These are phyloP conservation scores for Pantherophis vulpinus DNA, from an alignment of 2,797 vertebrate species.

Conservation along the genomic window DNA sequence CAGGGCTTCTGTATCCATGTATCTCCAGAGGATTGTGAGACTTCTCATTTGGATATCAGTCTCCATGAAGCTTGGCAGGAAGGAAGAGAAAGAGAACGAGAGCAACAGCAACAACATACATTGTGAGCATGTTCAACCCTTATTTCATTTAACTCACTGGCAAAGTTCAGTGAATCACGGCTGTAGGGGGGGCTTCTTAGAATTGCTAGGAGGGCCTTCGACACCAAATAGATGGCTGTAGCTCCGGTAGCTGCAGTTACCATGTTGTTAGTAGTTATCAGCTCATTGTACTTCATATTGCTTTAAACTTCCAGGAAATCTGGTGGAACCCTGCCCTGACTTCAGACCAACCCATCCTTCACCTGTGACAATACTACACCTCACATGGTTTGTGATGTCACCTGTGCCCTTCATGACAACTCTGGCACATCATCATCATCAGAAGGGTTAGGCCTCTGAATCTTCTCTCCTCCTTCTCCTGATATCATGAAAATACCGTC, in stretches of 20 bases:
- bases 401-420: neutral
- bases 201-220: conserved; percentile 54
- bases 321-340: neutral
- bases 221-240: conserved; percentile 58
- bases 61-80: neutral
- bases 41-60: neutral
- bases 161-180: conserved; percentile 39
- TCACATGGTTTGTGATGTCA: conserved; percentile 28
- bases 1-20: neutral
- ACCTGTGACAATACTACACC: neutral
- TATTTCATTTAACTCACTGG: conserved; percentile 53
- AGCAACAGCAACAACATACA: neutral
- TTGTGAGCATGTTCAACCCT: neutral
- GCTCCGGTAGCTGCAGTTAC: conserved; percentile 51
- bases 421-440: neutral
- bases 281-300: conserved; percentile 40
- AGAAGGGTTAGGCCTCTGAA: neutral
- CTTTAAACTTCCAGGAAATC: neutral
- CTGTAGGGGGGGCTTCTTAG: conserved; percentile 37
- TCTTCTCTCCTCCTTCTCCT: neutral
- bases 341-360: neutral
- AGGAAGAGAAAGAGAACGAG: neutral
- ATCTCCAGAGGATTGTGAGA: neutral
- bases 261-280: conserved; percentile 41
- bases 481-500: neutral